Percentiles rank a stretch among this genome's conserved stretches.
phyloP scores from a whole-genome alignment of 2,797 vertebrate genomes.

The Phrynocephalus guinanensis region DNA sequence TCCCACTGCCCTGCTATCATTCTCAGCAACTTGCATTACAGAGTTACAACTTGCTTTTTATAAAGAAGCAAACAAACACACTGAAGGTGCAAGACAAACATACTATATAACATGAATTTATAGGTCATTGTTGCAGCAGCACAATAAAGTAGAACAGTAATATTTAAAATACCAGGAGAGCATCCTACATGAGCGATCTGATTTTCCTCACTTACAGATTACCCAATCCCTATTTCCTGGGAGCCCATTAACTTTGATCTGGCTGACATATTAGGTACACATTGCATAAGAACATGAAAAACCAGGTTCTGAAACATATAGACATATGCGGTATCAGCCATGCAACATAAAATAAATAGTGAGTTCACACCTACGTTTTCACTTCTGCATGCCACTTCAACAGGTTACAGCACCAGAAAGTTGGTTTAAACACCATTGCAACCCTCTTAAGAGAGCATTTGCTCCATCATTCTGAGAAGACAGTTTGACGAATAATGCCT shows the following conservation, averaged over 20 bases:
- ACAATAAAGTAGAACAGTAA: not conserved
- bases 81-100: not conserved
- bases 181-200: not conserved
- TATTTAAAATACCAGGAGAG: not conserved
- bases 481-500: no score
- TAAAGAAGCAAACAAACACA: no score
- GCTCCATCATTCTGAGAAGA: not conserved
- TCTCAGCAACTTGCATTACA: no score
- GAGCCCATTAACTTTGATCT: accelerated
- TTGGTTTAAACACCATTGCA: not conserved
- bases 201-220: not conserved
- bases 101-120: not conserved
- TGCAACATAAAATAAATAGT: not conserved
- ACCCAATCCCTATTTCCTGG: not conserved
- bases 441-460: not conserved
- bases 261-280: not conserved
- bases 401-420: not conserved
- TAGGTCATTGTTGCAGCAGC: conserved; percentile 12
- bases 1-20: no score
- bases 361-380: not conserved
- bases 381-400: no score
- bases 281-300: not conserved
- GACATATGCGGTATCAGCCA: no score
- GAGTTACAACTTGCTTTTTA: no score
- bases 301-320: not conserved